Conservation (phyloP, 2,888 invertebrate species). For the Dynastes tityus region DNA sequence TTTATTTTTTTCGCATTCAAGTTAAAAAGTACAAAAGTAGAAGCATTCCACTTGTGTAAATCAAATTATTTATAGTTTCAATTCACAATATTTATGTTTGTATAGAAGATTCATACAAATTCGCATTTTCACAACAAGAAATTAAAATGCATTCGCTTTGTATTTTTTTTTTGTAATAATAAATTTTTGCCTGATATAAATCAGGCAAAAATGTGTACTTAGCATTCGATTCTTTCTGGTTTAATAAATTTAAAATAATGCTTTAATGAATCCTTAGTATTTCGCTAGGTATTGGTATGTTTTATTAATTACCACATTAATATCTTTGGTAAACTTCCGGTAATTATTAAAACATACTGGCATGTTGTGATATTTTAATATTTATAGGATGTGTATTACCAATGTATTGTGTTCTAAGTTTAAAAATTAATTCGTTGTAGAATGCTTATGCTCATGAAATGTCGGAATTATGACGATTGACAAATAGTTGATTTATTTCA, state of each 20-base stretch:
- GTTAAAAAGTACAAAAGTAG: constrained; percentile 13
- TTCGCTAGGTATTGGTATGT: constrained; percentile 22
- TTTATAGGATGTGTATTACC: constrained; percentile 21
- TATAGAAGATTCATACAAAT: too few species aligned
- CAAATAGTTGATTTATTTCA: too few species aligned
- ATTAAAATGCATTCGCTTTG: too few species aligned
- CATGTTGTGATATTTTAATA: constrained; percentile 43
- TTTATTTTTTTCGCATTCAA: too few species aligned
- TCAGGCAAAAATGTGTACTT: neutral
- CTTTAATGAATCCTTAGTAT: constrained; percentile 14
- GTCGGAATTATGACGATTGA: constrained; percentile 10
- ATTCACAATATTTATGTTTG: neutral
- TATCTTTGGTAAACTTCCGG: constrained; percentile 27
- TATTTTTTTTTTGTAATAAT: too few species aligned
- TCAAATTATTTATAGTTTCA: neutral
- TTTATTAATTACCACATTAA: constrained; percentile 36
- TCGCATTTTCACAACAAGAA: too few species aligned
- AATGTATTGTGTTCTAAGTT: constrained; percentile 33
- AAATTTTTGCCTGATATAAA: too few species aligned
- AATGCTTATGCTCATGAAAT: neutral
- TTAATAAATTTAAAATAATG: constrained; percentile 22
- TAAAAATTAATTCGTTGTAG: constrained; percentile 16
- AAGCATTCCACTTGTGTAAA: neutral
- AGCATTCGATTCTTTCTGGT: constrained; percentile 21
- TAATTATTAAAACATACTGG: constrained; percentile 40